phyloP scores from a whole-genome alignment of 2,888 invertebrate genomes.

The Xylocampa areola region DNA sequence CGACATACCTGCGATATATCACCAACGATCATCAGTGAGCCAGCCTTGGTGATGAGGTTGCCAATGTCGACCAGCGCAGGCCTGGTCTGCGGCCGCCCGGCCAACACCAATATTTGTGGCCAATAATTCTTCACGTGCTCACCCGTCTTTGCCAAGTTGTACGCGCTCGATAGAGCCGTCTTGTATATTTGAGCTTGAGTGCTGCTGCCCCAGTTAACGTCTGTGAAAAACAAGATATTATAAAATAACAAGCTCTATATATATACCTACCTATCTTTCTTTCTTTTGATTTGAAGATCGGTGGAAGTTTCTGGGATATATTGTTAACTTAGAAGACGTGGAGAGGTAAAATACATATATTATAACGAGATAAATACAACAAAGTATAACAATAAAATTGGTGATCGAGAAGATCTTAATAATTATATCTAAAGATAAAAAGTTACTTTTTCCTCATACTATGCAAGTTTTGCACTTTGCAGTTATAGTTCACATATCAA shows the following conservation, averaged over 20 bases:
- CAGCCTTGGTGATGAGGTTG: slow-evolving; percentile 96
- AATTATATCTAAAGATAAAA: no score
- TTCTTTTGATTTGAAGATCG: no score
- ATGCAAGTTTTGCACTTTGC: not conserved
- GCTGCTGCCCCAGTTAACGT: slow-evolving; percentile 99
- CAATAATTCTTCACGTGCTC: slow-evolving; percentile 99
- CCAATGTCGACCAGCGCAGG: slow-evolving; percentile 98
- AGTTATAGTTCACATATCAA: slow-evolving; percentile 13
- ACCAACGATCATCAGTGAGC: slow-evolving; percentile 96
- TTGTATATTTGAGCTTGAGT: slow-evolving; percentile 99
- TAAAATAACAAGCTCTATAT: no score
- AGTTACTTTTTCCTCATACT: not conserved
- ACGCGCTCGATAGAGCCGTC: slow-evolving; percentile 95
- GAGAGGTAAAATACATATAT: no score
- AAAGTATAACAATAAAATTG: no score
- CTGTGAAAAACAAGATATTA: slow-evolving; percentile 72
- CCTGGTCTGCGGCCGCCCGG: slow-evolving; percentile 95
- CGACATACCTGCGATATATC: slow-evolving; percentile 93
- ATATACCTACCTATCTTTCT: no score
- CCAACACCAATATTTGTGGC: slow-evolving; percentile 96
- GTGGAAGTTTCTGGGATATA: not conserved
- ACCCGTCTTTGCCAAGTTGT: slow-evolving; percentile 94
- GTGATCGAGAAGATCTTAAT: no score
- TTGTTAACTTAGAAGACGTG: no score
- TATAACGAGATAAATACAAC: no score